A percentile compares a stretch with the other conserved stretches of the same genome.
Conservation (phyloP, 2,888 invertebrate genomes). For the Homarus gammarus region DNA sequence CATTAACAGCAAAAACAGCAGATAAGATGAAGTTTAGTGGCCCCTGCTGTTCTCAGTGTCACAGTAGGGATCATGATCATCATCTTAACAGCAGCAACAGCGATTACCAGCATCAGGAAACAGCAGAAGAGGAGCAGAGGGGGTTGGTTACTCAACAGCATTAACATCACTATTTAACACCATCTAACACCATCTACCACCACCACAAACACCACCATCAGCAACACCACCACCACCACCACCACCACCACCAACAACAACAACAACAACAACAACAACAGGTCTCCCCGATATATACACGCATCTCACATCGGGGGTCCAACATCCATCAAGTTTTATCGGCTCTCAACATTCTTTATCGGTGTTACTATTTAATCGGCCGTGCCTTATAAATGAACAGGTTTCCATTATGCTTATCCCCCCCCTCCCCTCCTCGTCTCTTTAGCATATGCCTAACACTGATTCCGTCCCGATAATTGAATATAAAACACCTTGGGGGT, state of each 20-base stretch:
- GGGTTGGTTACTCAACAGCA: not conserved
- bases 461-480: conserved; percentile 8
- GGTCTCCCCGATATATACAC: not conserved
- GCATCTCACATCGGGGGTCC: not conserved
- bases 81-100: not conserved
- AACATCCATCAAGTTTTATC: not conserved
- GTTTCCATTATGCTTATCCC: not conserved
- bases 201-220: not conserved
- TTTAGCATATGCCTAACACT: not conserved
- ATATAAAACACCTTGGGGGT: too few relatives aligned
- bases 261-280: too few relatives aligned
- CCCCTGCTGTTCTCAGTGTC: too few relatives aligned
- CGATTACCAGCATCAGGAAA: not conserved
- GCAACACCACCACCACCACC: too few relatives aligned
- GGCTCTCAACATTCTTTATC: not conserved
- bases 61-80: too few relatives aligned
- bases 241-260: too few relatives aligned
- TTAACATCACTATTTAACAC: not conserved
- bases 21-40: too few relatives aligned
- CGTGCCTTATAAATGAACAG: not conserved
- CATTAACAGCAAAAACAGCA: not conserved
- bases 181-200: not conserved
- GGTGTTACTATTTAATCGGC: not conserved
- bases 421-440: too few relatives aligned
- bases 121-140: too few relatives aligned